Base-by-base conservation (phyloP, 1,140 invertebrate genomes). In the Thaumatotibia leucotreta region DNA sequence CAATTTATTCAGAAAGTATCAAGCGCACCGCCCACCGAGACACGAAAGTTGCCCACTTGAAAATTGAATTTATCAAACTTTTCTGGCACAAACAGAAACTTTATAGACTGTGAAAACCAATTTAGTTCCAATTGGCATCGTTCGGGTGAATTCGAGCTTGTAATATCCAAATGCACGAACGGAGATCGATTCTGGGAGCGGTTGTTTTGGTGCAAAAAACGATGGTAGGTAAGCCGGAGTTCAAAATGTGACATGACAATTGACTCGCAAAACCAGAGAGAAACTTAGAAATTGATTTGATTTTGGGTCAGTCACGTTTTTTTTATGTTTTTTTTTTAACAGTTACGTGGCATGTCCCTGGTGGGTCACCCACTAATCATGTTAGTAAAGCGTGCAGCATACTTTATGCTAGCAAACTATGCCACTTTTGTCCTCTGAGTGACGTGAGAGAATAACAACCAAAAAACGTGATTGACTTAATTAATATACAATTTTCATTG, bases 61-160 rank as follows among this genome's bases (percentile, higher is more conserved):
- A 84, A 88, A 88, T 86, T 88, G 78, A 88, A 88, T 86, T 88
- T 84, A 85, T 78, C 75, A 85, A 87, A 87, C 70, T 85, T 85
- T 81, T 74, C 75, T 74, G 77, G 73, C 73, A 87, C 81, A 87
- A 87, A 85, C 77, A 85, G 77, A 82, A 80, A 80, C 76, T 87
- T 85, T 80, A 82, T 80, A 83, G 84, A 82, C 78, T 83, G 82
- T 86, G 81, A 84, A 82, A 85, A 84, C 73, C 79, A 82, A 83
- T 84, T 82, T 83, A 66, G 74, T 76, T 80, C 77, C 76, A 79
- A 85, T 83, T 79, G 74, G 63, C 73, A 83, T 78, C 75, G 79
- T 78, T 82, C 72, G 54, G 52, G 69, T 79, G 75, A 77, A 79
- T 73, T 77, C 72, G 65, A 74, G 66, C 75, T 69, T 73, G 63